Evolutionary conservation across 2,113 vertebrate species (phyloP).

Genomic region (Pipra filicauda): DNA sequence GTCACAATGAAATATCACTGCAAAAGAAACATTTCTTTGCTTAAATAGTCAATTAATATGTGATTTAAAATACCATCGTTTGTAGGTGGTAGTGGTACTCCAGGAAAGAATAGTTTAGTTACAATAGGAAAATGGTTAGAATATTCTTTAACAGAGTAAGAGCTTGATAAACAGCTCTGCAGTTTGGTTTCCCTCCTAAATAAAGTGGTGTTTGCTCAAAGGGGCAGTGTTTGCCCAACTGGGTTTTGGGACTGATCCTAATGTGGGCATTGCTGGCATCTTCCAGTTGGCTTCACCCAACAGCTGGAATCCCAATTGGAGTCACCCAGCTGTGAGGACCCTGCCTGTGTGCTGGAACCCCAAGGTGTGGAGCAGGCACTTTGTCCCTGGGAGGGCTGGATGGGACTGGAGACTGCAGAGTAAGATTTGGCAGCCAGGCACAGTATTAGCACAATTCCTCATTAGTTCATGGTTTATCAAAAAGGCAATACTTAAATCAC

Average conservation of each 20-base stretch:
- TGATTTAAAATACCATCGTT: background rate
- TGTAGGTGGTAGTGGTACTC: background rate
- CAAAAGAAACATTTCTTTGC: background rate
- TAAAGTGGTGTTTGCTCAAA: background rate
- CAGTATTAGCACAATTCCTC: background rate
- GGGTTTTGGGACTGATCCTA: background rate
- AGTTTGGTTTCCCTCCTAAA: rapidly evolving
- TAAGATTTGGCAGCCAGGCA: background rate
- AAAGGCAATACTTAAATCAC: background rate
- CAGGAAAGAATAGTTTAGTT: background rate
- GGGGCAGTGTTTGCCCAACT: background rate
- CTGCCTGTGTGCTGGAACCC: rapidly evolving
- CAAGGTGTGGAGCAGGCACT: background rate
- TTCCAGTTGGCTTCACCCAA: background rate
- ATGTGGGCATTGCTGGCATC: rapidly evolving
- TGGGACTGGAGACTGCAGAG: background rate
- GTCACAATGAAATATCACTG: background rate
- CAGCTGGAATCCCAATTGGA: background rate
- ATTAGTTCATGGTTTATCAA: background rate
- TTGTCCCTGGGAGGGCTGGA: background rate
- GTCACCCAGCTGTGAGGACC: background rate
- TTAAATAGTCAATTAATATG: slow-evolving; percentile 21
- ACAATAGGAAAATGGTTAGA: background rate
- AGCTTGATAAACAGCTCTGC: background rate
- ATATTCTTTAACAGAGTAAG: background rate